phyloP scores from a whole-genome alignment of 2,888 invertebrate species.

The Hofmannophila pseudospretella region DNA sequence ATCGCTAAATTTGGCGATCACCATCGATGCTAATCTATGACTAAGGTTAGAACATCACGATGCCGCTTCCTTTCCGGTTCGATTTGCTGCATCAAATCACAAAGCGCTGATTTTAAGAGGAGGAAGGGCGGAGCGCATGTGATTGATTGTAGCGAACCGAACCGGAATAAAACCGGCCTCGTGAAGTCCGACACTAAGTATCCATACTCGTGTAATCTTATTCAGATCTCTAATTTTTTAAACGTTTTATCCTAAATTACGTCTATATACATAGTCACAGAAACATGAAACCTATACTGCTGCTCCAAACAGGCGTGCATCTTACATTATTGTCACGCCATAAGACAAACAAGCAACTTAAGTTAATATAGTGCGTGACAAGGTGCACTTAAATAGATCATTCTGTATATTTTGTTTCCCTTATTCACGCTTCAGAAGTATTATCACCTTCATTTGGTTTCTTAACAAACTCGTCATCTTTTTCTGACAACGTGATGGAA shows the following conservation, averaged over 20 bases:
- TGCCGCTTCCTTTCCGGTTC: too few species aligned
- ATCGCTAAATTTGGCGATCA: too few species aligned
- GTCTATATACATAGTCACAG: constrained; percentile 3
- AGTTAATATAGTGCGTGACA: constrained; percentile 12
- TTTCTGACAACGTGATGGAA: constrained; percentile 69
- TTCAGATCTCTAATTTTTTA: background rate
- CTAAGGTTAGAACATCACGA: too few species aligned
- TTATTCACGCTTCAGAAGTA: constrained; percentile 63
- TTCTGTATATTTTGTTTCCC: constrained; percentile 16
- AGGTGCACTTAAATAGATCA: constrained; percentile 26
- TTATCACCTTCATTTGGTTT: constrained; percentile 62
- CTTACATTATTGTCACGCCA: constrained; percentile 10
- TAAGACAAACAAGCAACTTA: constrained; percentile 5
- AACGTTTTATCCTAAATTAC: background rate
- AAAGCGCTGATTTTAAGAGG: too few species aligned
- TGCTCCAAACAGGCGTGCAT: constrained; percentile 2
- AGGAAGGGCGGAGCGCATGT: too few species aligned
- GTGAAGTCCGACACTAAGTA: too few species aligned
- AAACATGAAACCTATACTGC: background rate
- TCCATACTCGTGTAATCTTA: too few species aligned
- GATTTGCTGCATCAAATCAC: too few species aligned
- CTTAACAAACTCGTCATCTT: constrained; percentile 52
- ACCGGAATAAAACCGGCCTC: too few species aligned
- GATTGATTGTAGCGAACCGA: too few species aligned
- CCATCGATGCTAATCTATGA: too few species aligned